These are phyloP conservation scores for Myotis planiceps DNA, from an alignment of 2,797 vertebrate species.

Conservation along the genomic window DNA sequence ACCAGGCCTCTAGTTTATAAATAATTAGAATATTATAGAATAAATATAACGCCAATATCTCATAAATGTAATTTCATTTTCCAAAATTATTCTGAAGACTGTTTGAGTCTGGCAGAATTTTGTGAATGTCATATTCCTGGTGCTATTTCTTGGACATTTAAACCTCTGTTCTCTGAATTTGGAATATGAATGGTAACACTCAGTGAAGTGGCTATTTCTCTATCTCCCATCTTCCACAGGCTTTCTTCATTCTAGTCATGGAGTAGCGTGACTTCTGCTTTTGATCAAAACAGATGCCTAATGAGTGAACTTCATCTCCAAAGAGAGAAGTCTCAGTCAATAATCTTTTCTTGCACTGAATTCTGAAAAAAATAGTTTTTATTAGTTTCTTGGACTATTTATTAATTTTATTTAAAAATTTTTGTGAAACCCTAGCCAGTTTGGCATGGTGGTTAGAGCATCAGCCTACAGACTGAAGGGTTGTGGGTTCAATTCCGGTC, in stretches of 20 bases:
- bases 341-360: background rate
- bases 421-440: background rate
- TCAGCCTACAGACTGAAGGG: too few species aligned
- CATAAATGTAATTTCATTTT: background rate
- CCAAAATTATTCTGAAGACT: background rate
- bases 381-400: background rate
- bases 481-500: too few species aligned
- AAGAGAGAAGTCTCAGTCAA: background rate
- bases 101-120: background rate
- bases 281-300: background rate
- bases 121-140: background rate
- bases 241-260: background rate
- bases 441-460: too few species aligned
- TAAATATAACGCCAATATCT: background rate
- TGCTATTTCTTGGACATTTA: background rate
- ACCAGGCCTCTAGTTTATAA: background rate
- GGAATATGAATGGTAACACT: accelerated
- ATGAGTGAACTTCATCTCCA: background rate
- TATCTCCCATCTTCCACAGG: too few species aligned
- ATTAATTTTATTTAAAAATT: constrained; percentile 11
- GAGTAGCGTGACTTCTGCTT: background rate
- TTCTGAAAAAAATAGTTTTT: background rate
- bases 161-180: background rate
- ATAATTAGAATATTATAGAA: background rate
- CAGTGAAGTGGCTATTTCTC: accelerated